Conservation (phyloP, 1,140 invertebrate genomes). For the Pachyrhynchus sulphureomaculatus region DNA sequence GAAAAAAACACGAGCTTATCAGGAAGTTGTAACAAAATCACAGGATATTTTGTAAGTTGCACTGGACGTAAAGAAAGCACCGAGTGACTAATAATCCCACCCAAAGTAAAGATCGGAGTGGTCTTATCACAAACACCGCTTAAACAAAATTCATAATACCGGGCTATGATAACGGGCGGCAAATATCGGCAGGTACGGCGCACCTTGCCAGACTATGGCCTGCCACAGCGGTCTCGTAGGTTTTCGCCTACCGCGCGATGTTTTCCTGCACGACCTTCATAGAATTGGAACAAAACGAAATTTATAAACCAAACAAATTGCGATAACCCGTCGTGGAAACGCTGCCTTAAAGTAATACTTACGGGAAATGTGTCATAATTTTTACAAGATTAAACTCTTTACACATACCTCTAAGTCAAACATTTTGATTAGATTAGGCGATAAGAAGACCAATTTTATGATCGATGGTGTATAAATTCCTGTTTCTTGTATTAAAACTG, state of each 20-base stretch:
- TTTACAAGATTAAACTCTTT: slow-evolving; percentile 14
- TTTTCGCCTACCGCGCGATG: slow-evolving; percentile 22
- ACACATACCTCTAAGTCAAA: slow-evolving; percentile 9
- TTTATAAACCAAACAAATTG: slow-evolving; percentile 28
- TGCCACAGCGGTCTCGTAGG: slow-evolving; percentile 20
- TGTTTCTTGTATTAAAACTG: background rate
- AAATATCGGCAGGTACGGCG: slow-evolving; percentile 35
- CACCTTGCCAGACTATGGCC: slow-evolving; percentile 31
- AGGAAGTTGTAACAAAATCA: slow-evolving; percentile 6
- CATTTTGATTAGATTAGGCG: slow-evolving; percentile 24
- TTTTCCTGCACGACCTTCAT: slow-evolving; percentile 35
- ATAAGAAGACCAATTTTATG: slow-evolving; percentile 7
- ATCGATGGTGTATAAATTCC: background rate
- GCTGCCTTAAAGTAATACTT: slow-evolving; percentile 2
- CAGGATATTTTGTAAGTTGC: background rate
- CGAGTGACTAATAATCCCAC: slow-evolving; percentile 22
- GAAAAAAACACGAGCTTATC: slow-evolving; percentile 18
- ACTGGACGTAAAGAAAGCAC: slow-evolving; percentile 6
- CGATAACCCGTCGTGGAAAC: slow-evolving; percentile 3
- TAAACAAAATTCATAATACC: slow-evolving; percentile 23
- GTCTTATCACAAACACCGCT: slow-evolving; percentile 34
- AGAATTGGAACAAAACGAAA: slow-evolving; percentile 34
- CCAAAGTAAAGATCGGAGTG: slow-evolving; percentile 43
- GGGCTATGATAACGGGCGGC: slow-evolving; percentile 17
- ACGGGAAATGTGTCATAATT: slow-evolving; percentile 24